Evolutionary conservation across 1,140 invertebrate species (phyloP), one percentile per base, ranked within the genome.

Genomic region (Arctopsyche grandis): DNA sequence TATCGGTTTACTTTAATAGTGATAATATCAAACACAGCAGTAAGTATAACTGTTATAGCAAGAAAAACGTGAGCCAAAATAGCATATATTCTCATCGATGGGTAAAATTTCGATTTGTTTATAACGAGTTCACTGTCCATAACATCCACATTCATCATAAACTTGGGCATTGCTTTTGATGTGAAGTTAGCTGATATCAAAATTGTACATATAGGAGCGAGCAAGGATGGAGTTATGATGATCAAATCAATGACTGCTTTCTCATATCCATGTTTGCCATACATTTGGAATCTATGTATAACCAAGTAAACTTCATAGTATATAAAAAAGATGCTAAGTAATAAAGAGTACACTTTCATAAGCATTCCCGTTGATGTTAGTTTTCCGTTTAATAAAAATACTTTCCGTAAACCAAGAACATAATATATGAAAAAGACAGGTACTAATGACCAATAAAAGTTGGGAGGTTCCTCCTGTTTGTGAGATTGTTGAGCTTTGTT

Each of bases 121-220:
- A 74, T 74, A 22, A 14, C 19, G 16, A 74, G 38, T 26, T 74
- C 71, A 0, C n/a, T 56, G 48, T 74, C 71, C 24, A 74, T 74
- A 0, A 46, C 24, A 26, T 74, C 71, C 0, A 48, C 43, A 16
- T 74, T 74, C 1, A 14, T 16, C 46, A 74, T 56, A n/a, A 74
- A 48, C 24, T 74, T 74, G 10, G 71, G 71, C 48, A 74, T 74
- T 5, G 71, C 71, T 29, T 48, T 56, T 0, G 71, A 48, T 56
- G 71, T 74, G 44, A 56, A 74, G 16, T 16, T 56, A 9, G 71
- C 44, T 12, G 71, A 74, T 26, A 74, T 74, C 44, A 74, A 52
- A 74, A 74, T 56, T 7, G 38, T 46, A 16, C 69, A 71, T 16
- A 71, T 48, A 4, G 44, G 38, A 5, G 69, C 69, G 0, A 71